Percentiles rank a stretch among this genome's conserved stretches.
Evolutionary conservation across 2,888 invertebrate species (phyloP).

Genomic region (Cheiracanthium punctorium): DNA sequence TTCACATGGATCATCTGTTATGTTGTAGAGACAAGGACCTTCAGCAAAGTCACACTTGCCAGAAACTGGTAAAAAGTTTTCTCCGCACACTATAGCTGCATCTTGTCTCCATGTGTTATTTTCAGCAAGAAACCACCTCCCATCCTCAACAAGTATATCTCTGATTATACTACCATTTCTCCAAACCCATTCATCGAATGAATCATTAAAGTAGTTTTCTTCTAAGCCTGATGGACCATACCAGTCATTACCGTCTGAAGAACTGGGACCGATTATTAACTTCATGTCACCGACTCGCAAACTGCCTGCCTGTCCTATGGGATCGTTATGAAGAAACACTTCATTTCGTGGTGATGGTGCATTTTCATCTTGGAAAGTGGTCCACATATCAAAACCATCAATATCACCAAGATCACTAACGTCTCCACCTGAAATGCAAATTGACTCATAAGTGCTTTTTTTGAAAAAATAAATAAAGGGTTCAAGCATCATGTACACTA

Average conservation of each 20-base stretch:
- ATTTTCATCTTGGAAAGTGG: slow-evolving; percentile 80
- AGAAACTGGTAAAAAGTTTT: slow-evolving; percentile 49
- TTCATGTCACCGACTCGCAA: slow-evolving; percentile 87
- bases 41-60: slow-evolving; percentile 68
- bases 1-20: slow-evolving; percentile 76
- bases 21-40: slow-evolving; percentile 76
- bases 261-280: slow-evolving; percentile 84
- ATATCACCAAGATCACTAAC: slow-evolving; percentile 61
- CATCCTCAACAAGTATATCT: slow-evolving; percentile 34
- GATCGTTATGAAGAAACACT: slow-evolving; percentile 91
- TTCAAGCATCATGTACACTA: too few relatives aligned
- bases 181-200: slow-evolving; percentile 62
- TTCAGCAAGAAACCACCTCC: slow-evolving; percentile 35
- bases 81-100: slow-evolving; percentile 51
- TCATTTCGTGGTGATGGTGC: slow-evolving; percentile 78
- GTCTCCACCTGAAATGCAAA: slow-evolving; percentile 63
- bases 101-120: slow-evolving; percentile 57
- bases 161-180: slow-evolving; percentile 45
- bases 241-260: slow-evolving; percentile 85
- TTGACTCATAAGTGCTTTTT: too few relatives aligned
- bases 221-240: slow-evolving; percentile 74
- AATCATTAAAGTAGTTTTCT: slow-evolving; percentile 29
- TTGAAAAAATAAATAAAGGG: too few relatives aligned
- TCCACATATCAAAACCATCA: slow-evolving; percentile 85
- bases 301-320: slow-evolving; percentile 80